phyloP scores from a whole-genome alignment of 2,113 vertebrate species.

The Aphyosemion australe region DNA sequence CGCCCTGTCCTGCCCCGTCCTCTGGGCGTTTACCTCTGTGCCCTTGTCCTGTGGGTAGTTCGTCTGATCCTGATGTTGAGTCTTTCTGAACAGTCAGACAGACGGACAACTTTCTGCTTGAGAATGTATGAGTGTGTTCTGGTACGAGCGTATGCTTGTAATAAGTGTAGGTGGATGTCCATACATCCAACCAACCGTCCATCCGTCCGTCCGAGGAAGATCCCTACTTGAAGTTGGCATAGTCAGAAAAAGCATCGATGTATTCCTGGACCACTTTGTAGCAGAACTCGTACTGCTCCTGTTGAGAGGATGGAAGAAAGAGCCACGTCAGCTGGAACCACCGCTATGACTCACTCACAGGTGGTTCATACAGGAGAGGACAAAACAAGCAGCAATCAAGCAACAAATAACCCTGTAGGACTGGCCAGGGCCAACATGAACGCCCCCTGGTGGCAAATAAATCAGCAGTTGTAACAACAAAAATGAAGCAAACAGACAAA shows the following conservation, averaged over 20 bases:
- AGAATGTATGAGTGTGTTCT: conserved; percentile 37
- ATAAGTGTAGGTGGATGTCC: conserved; percentile 36
- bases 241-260: conserved; percentile 99
- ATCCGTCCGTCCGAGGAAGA: background rate
- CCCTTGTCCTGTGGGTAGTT: conserved; percentile 69
- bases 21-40: conserved; percentile 53
- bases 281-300: conserved; percentile 99
- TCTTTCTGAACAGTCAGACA: conserved; percentile 40
- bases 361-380: too few relatives aligned
- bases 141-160: conserved; percentile 39
- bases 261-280: conserved; percentile 99
- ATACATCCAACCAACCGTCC: conserved; percentile 12
- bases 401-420: too few relatives aligned
- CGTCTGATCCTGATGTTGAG: conserved; percentile 43
- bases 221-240: conserved; percentile 97
- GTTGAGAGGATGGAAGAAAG: conserved; percentile 4
- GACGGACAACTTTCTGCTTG: conserved; percentile 54
- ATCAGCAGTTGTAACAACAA: too few relatives aligned
- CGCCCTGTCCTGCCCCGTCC: conserved; percentile 50
- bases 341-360: too few relatives aligned
- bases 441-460: too few relatives aligned
- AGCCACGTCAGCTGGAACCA: conserved; percentile 1
- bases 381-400: too few relatives aligned
- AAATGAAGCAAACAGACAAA: too few relatives aligned
- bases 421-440: too few relatives aligned